Evolutionary conservation across 2,888 invertebrate genomes (phyloP).

Genomic region (Hirtodrosophila histrioides): DNA sequence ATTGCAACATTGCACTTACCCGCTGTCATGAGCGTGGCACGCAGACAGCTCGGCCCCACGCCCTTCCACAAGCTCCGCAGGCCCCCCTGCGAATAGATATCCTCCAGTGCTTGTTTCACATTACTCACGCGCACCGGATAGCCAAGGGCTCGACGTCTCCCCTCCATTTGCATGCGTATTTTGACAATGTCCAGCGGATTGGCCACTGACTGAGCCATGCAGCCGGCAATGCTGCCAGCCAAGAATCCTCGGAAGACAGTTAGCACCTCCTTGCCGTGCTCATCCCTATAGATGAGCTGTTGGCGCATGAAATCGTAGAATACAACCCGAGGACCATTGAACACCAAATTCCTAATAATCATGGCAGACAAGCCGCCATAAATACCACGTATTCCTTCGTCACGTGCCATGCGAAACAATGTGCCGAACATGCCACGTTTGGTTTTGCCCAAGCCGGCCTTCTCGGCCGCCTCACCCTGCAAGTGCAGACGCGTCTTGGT

Average conservation of each 20-base stretch:
- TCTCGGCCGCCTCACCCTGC: conserved; percentile 24
- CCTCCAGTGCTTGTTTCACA: conserved; percentile 3
- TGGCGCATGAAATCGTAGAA: conserved; percentile 47
- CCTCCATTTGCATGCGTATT: conserved; percentile 55
- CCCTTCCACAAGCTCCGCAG: conserved; percentile 29
- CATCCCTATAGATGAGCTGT: conserved; percentile 16
- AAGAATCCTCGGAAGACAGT: conserved; percentile 10
- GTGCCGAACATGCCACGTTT: conserved; percentile 19
- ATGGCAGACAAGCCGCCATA: conserved; percentile 55
- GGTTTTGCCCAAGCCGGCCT: background rate
- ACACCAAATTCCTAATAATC: conserved; percentile 43
- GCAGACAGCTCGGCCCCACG: conserved; percentile 25
- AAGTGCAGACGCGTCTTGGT: conserved; percentile 27
- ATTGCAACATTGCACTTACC: conserved; percentile 17
- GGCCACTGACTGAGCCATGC: conserved; percentile 38
- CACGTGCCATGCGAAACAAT: conserved; percentile 14
- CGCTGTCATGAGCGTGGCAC: conserved; percentile 35
- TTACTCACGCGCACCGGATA: conserved; percentile 19
- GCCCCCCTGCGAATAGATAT: conserved; percentile 19
- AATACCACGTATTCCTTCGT: conserved; percentile 31
- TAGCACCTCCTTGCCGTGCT: conserved; percentile 14
- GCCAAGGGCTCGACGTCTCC: conserved; percentile 27
- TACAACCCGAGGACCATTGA: conserved; percentile 49
- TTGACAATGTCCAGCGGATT: conserved; percentile 61
- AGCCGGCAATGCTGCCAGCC: conserved; percentile 39